A percentile compares a stretch with the other conserved stretches of the same genome.
phyloP scores from a whole-genome alignment of 2,113 vertebrate species.

The Ameiurus melas region DNA sequence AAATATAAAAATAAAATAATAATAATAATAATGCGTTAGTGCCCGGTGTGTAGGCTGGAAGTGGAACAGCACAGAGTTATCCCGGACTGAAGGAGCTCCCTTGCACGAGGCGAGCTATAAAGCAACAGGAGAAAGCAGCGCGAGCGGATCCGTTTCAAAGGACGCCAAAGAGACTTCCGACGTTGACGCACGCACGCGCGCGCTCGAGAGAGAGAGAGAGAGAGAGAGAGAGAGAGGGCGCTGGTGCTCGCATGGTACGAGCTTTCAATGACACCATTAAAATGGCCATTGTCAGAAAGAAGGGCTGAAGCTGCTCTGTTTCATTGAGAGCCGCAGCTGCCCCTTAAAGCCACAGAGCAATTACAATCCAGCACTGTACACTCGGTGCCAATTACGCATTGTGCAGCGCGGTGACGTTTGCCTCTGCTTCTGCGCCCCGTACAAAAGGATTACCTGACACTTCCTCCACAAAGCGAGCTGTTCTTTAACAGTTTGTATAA shows the following conservation, averaged over 20 bases:
- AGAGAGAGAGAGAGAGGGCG: constrained; percentile 61
- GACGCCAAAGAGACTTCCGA: constrained; percentile 74
- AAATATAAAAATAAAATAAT: too few species aligned
- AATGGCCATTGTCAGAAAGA: constrained; percentile 93
- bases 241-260: constrained; percentile 93
- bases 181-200: constrained; percentile 65
- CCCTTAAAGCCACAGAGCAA: constrained; percentile 89
- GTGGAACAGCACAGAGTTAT: not conserved
- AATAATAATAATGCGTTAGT: not conserved
- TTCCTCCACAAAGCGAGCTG: constrained; percentile 46
- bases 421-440: constrained; percentile 37
- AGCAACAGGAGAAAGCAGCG: constrained; percentile 40
- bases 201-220: not conserved
- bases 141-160: constrained; percentile 34
- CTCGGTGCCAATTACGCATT: constrained; percentile 50
- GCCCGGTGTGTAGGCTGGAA: not conserved
- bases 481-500: constrained; percentile 38
- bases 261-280: constrained; percentile 94
- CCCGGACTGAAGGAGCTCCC: constrained; percentile 13
- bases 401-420: constrained; percentile 51
- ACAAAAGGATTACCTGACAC: constrained; percentile 52
- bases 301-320: constrained; percentile 92
- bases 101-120: constrained; percentile 5
- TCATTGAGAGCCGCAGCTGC: constrained; percentile 86
- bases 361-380: constrained; percentile 61